Conservation (phyloP, 2,797 vertebrate genomes). For the Picus viridis region DNA sequence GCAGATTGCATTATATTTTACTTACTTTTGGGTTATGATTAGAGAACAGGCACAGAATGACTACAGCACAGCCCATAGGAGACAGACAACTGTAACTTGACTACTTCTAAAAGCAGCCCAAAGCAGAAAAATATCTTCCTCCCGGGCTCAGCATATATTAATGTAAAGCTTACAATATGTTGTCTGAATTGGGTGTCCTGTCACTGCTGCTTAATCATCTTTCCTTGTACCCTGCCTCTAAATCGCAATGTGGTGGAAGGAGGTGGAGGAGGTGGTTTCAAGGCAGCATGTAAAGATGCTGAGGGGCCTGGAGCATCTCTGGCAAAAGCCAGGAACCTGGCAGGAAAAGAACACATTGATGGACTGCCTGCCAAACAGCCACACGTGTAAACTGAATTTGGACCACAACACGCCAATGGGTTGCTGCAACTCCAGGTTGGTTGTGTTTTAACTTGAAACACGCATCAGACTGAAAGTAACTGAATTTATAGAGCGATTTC, state of each 20-base stretch:
- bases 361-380: not conserved
- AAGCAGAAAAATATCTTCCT: not conserved
- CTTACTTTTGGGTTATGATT: not conserved
- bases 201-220: not conserved
- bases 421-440: not conserved
- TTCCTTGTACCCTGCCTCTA: not conserved
- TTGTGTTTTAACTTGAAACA: not conserved
- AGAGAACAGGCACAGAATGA: not conserved
- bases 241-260: not conserved
- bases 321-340: not conserved
- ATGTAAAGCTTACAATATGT: not conserved
- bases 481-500: constrained; percentile 27
- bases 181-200: not conserved
- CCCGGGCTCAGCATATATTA: not conserved
- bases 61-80: not conserved
- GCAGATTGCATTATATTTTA: not conserved
- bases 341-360: not conserved
- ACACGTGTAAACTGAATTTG: not conserved
- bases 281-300: not conserved
- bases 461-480: not conserved
- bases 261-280: not conserved
- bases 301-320: not conserved
- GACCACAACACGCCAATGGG: not conserved
- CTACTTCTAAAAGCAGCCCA: not conserved
- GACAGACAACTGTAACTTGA: not conserved